These are phyloP conservation scores for Hypena proboscidalis DNA, from an alignment of 2,888 invertebrate species.

Conservation along the genomic window DNA sequence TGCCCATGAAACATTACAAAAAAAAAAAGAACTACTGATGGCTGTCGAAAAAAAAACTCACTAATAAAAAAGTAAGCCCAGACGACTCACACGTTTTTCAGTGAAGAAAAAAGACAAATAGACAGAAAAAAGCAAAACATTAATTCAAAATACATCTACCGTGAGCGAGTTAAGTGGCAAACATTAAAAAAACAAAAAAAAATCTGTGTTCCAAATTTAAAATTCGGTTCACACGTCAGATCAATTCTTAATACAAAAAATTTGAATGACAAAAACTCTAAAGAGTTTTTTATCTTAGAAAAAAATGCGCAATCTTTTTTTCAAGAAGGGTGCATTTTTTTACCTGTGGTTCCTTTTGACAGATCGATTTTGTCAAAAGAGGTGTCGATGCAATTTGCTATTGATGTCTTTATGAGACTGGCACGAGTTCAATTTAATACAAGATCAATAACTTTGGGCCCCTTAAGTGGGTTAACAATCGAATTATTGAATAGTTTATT, in stretches of 20 bases:
- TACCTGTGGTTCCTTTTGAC: constrained; percentile 36
- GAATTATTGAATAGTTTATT: constrained; percentile 1
- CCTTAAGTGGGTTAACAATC: constrained; percentile 2
- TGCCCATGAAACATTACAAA: too few relatives aligned
- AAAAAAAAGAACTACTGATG: neutral
- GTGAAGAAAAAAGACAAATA: constrained; percentile 26
- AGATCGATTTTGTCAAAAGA: constrained; percentile 49
- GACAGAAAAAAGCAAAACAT: constrained; percentile 46
- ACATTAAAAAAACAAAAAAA: constrained; percentile 50
- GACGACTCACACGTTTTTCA: constrained; percentile 51
- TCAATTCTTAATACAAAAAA: constrained; percentile 43
- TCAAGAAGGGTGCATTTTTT: constrained; percentile 29
- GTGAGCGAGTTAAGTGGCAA: constrained; percentile 61
- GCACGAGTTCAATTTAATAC: constrained; percentile 46
- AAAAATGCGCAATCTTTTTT: constrained; percentile 38
- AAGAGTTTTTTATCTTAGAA: constrained; percentile 40
- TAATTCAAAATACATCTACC: constrained; percentile 58
- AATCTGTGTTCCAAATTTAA: constrained; percentile 41
- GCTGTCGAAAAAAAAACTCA: neutral
- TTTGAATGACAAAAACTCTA: constrained; percentile 46
- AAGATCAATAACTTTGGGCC: constrained; percentile 26
- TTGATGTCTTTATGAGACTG: constrained; percentile 27
- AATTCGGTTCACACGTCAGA: constrained; percentile 60
- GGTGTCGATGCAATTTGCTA: constrained; percentile 41
- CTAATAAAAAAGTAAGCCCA: neutral